Percentiles rank a stretch among this genome's conserved stretches.
phyloP scores from a whole-genome alignment of 2,888 invertebrate genomes.

The Bibio marci region DNA sequence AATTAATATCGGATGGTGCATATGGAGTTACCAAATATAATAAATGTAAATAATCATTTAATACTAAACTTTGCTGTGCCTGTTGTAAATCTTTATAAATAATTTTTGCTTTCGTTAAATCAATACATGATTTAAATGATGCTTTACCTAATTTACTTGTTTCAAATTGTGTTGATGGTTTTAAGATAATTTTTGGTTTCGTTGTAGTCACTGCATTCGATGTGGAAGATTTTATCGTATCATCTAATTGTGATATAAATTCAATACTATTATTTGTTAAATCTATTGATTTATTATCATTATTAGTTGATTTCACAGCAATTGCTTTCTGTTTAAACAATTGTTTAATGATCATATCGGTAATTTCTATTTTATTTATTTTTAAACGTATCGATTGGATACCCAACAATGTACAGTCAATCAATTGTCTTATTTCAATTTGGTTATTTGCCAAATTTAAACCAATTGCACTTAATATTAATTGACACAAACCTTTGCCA shows the following conservation, averaged over 20 bases:
- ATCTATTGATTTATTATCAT: conserved; percentile 9
- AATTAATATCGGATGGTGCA: conserved; percentile 36
- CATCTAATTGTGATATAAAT: no score
- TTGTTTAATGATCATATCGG: conserved; percentile 28
- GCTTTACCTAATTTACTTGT: conserved; percentile 59
- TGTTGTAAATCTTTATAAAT: conserved; percentile 56
- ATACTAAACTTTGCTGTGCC: conserved; percentile 59
- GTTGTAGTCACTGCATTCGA: conserved; percentile 3
- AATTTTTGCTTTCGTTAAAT: conserved; percentile 47
- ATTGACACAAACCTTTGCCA: conserved; percentile 36
- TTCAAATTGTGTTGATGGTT: conserved; percentile 31
- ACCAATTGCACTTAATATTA: conserved; percentile 52
- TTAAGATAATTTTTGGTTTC: conserved; percentile 16
- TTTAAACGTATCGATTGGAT: conserved; percentile 38
- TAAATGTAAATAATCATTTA: conserved; percentile 69
- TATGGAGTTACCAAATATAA: conserved; percentile 75
- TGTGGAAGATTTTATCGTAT: no score
- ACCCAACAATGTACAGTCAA: conserved; percentile 43
- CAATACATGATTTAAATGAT: conserved; percentile 74
- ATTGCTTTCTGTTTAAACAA: conserved; percentile 32
- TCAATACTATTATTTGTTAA: not conserved
- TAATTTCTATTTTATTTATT: conserved; percentile 27
- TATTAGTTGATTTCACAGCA: conserved; percentile 10
- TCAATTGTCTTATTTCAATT: conserved; percentile 33
- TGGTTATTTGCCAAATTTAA: conserved; percentile 41